phyloP scores from a whole-genome alignment of 2,113 vertebrate species.

The Camelus bactrianus region DNA sequence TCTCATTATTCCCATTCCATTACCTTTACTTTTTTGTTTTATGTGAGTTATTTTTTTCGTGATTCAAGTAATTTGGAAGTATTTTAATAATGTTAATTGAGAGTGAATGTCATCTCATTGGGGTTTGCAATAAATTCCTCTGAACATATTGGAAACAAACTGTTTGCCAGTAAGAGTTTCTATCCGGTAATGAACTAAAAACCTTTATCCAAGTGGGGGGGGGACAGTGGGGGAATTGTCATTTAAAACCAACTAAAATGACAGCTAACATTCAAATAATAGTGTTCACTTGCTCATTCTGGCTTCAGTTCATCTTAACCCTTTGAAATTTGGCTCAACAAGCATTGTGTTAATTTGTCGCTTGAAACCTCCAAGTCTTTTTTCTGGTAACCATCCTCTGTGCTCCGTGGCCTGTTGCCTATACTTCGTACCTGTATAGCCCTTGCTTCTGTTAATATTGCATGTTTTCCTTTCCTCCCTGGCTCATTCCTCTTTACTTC shows the following conservation, averaged over 20 bases:
- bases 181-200: not conserved
- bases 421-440: not conserved
- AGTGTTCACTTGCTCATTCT: conserved; percentile 4
- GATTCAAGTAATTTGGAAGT: not conserved
- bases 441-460: not conserved
- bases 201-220: not conserved
- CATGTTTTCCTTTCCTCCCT: not conserved
- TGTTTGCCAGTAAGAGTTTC: not conserved
- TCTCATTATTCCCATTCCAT: not conserved
- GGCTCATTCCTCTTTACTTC: not conserved
- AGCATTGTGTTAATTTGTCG: not conserved
- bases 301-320: not conserved
- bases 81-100: not conserved
- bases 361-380: not conserved
- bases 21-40: not conserved
- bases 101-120: not conserved
- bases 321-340: not conserved
- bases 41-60: not conserved
- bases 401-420: not conserved
- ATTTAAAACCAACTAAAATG: not conserved
- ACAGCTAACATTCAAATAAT: not conserved
- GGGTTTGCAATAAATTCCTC: not conserved
- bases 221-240: not conserved
- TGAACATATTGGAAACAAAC: not conserved
- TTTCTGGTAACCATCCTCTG: not conserved